Evolutionary conservation across 2,113 vertebrate genomes (phyloP).

Genomic region (Tiliqua scincoides): DNA sequence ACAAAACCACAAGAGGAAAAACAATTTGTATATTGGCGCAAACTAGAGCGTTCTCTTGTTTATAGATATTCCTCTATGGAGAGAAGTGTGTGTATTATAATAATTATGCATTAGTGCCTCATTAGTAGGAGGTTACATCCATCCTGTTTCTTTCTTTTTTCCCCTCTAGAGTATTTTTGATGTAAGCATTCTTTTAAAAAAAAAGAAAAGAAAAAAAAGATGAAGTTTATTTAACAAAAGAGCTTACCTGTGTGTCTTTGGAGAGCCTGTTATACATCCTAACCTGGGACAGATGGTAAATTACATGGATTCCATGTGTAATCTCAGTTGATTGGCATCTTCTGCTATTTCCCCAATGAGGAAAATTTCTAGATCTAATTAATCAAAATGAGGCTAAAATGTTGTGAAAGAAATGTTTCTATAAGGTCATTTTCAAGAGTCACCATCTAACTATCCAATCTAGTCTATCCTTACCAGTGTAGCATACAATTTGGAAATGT

Average conservation of each 20-base stretch:
- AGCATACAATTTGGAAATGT: rapidly evolving
- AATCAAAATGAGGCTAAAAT: conserved; percentile 34
- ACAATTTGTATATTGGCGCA: conserved; percentile 68
- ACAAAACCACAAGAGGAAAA: conserved; percentile 72
- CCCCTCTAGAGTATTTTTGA: conserved; percentile 78
- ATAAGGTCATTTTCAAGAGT: conserved; percentile 30
- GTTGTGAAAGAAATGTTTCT: conserved; percentile 20
- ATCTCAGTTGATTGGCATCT: conserved; percentile 22
- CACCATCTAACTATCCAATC: background rate
- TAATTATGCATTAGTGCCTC: conserved; percentile 84
- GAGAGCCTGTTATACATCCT: conserved; percentile 57
- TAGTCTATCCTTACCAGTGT: rapidly evolving
- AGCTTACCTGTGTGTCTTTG: background rate
- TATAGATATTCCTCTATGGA: conserved; percentile 82
- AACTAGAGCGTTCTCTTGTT: conserved; percentile 73
- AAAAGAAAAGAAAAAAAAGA: background rate
- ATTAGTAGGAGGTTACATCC: conserved; percentile 80
- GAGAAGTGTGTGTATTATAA: conserved; percentile 77
- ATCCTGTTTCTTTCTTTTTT: conserved; percentile 73
- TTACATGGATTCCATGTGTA: conserved; percentile 28
- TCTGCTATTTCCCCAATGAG: conserved; percentile 6
- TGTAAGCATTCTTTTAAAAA: conserved; percentile 65
- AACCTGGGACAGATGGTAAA: conserved; percentile 40
- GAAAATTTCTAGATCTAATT: conserved; percentile 34
- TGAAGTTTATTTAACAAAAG: conserved; percentile 69